These are phyloP conservation scores for Agrotis puta DNA, from an alignment of 2,888 invertebrate species.

Conservation along the genomic window DNA sequence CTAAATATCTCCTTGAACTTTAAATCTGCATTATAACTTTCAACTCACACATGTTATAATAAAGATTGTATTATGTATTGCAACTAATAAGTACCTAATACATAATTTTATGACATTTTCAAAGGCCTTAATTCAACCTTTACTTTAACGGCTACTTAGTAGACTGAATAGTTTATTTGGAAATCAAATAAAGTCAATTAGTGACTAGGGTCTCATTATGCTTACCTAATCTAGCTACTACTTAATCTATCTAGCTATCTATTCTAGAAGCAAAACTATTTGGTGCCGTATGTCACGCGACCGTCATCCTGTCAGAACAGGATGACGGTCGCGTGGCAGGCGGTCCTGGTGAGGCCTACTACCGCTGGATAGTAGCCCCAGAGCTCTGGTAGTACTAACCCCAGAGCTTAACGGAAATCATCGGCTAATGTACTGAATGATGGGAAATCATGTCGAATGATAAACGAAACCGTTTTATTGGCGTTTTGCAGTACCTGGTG, in stretches of 20 bases:
- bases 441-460: neutral
- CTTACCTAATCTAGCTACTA: too few relatives aligned
- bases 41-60: slow-evolving; percentile 28
- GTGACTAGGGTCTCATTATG: neutral
- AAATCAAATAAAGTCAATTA: neutral
- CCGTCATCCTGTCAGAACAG: too few relatives aligned
- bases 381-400: too few relatives aligned
- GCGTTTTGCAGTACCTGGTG: neutral
- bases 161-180: neutral
- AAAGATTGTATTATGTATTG: neutral
- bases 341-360: too few relatives aligned
- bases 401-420: too few relatives aligned
- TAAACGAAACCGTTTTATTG: neutral
- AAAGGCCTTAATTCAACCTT: neutral
- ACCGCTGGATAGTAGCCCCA: too few relatives aligned
- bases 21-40: slow-evolving; percentile 27
- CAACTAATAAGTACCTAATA: neutral
- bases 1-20: slow-evolving; percentile 55
- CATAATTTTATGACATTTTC: neutral
- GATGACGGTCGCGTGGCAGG: too few relatives aligned
- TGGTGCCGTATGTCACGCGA: too few relatives aligned
- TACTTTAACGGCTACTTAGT: too few relatives aligned
- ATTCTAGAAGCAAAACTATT: too few relatives aligned
- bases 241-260: too few relatives aligned
- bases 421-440: neutral